Conservation (phyloP, 2,888 invertebrate species). For the Acrobasis repandana region DNA sequence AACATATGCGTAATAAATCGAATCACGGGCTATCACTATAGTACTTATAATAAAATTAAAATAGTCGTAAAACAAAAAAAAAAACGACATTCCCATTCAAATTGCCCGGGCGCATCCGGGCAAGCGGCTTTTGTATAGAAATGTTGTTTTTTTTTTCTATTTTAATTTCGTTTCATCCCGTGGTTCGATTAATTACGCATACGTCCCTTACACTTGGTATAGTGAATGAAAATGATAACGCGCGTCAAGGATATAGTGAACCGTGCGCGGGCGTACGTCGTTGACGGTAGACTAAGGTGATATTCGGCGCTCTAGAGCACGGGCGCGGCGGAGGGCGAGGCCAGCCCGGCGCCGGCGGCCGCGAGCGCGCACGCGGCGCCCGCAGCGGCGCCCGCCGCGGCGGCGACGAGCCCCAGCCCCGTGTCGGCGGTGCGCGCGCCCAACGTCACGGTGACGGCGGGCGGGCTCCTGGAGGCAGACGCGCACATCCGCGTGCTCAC, state of each 20-base stretch:
- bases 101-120: too few relatives aligned
- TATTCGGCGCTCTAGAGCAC: slow-evolving; percentile 34
- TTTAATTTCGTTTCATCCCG: too few relatives aligned
- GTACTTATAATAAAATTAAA: too few relatives aligned
- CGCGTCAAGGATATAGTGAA: not conserved
- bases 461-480: slow-evolving; percentile 84
- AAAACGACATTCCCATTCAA: too few relatives aligned
- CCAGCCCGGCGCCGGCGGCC: slow-evolving; percentile 38
- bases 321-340: slow-evolving; percentile 57
- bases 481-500: slow-evolving; percentile 94
- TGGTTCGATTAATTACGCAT: too few relatives aligned
- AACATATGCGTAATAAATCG: too few relatives aligned
- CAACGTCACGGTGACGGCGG: slow-evolving; percentile 87
- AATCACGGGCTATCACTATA: too few relatives aligned
- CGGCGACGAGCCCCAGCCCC: slow-evolving; percentile 41
- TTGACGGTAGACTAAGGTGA: slow-evolving; percentile 26
- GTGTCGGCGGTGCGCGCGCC: slow-evolving; percentile 83
- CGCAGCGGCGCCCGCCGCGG: slow-evolving; percentile 33
- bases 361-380: slow-evolving; percentile 30
- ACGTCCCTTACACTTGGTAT: too few relatives aligned
- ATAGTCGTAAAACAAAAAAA: too few relatives aligned
- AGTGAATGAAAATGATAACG: too few relatives aligned
- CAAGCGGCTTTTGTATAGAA: too few relatives aligned
- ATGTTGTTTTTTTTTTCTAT: too few relatives aligned
- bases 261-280: not conserved